Percentiles rank a stretch among this genome's conserved stretches.
Evolutionary conservation across 2,113 vertebrate genomes (phyloP).

Genomic region (Nycticryphes semicollaris): DNA sequence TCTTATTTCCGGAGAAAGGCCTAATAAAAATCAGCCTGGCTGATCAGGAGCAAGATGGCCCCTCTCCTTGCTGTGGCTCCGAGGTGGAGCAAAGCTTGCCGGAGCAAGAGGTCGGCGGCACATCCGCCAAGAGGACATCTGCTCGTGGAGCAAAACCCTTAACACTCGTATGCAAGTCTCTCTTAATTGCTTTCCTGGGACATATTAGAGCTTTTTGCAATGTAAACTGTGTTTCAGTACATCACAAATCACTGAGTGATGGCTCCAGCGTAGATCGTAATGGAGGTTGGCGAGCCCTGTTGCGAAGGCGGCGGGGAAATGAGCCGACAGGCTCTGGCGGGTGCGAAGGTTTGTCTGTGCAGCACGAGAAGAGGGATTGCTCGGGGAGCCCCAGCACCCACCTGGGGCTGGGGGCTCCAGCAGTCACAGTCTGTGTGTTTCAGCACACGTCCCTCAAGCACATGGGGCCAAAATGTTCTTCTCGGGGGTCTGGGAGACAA

Average conservation of each 20-base stretch:
- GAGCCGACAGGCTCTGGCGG: neutral
- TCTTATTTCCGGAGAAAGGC: slow-evolving; percentile 19
- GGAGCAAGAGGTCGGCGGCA: rapidly evolving
- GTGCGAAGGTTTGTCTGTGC: neutral
- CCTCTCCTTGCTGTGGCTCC: neutral
- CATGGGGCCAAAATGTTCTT: neutral
- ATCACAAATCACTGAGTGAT: slow-evolving; percentile 42
- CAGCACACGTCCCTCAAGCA: rapidly evolving
- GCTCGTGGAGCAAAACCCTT: neutral
- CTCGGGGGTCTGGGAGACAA: neutral
- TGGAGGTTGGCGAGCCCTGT: neutral
- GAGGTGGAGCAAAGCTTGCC: neutral
- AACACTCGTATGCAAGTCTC: neutral
- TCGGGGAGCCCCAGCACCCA: rapidly evolving
- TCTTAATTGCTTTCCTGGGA: slow-evolving; percentile 48
- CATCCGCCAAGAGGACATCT: slow-evolving; percentile 40
- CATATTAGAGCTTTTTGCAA: slow-evolving; percentile 20
- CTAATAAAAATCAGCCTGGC: slow-evolving; percentile 9
- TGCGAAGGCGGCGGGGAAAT: neutral
- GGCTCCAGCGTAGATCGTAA: neutral
- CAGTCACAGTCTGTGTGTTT: neutral
- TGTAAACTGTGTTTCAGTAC: slow-evolving; percentile 45
- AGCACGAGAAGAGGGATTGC: rapidly evolving
- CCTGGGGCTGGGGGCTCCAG: neutral
- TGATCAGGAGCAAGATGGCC: neutral